These are phyloP conservation scores for Acanthis flammea DNA, from an alignment of 2,797 vertebrate species.

Conservation along the genomic window DNA sequence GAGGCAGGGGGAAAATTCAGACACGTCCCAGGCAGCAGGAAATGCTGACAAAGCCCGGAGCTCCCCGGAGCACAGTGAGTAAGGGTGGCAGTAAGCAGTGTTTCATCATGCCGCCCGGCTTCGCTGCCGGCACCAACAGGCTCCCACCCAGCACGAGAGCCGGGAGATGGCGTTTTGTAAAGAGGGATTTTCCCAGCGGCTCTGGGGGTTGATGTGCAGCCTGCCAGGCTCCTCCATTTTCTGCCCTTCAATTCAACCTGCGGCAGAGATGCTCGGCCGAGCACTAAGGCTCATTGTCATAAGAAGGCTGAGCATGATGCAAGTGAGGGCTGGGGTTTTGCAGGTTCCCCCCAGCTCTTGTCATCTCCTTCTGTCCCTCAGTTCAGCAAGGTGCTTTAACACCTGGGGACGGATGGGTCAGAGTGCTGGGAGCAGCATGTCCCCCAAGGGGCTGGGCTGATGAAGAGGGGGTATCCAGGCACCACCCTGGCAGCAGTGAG, in stretches of 20 bases:
- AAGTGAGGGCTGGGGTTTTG: not conserved
- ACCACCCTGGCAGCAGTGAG: not conserved
- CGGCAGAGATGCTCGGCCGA: rapidly evolving
- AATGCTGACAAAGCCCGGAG: constrained; percentile 4
- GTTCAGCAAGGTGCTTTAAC: not conserved
- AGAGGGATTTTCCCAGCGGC: not conserved
- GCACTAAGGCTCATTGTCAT: not conserved
- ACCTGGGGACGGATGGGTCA: too few relatives aligned
- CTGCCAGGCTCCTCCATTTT: not conserved
- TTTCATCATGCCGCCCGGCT: not conserved
- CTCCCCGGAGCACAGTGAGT: constrained; percentile 20
- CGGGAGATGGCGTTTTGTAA: not conserved
- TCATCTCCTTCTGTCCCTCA: not conserved
- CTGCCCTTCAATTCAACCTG: not conserved
- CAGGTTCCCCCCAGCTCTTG: not conserved
- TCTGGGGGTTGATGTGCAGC: not conserved
- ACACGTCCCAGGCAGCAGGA: not conserved
- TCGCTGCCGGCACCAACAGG: not conserved
- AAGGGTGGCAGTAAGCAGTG: not conserved
- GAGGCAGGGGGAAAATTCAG: not conserved
- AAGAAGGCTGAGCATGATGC: not conserved
- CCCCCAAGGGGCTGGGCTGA: not conserved
- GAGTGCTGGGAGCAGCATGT: not conserved
- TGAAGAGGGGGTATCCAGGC: not conserved
- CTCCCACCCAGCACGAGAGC: not conserved